Evolutionary conservation across 2,888 invertebrate genomes (phyloP).

Genomic region (Bombyx huttoni): DNA sequence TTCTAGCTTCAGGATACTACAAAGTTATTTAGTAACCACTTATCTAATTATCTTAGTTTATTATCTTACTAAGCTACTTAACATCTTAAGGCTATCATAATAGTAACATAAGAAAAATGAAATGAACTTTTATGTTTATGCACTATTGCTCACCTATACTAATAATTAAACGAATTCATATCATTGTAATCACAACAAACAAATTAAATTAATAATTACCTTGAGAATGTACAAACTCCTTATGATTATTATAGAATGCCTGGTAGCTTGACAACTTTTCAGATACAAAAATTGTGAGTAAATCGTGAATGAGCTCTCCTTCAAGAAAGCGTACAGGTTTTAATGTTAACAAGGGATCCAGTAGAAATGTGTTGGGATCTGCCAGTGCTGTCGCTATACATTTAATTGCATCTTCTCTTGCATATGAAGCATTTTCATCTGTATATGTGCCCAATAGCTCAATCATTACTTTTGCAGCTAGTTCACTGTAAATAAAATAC

Average conservation of each 20-base stretch:
- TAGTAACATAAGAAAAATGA: too few species aligned
- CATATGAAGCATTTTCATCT: constrained; percentile 96
- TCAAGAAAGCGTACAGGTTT: constrained; percentile 96
- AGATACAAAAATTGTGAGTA: constrained; percentile 94
- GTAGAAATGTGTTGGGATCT: constrained; percentile 94
- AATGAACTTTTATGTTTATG: too few species aligned
- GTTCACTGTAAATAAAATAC: constrained; percentile 74
- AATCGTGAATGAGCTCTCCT: constrained; percentile 94
- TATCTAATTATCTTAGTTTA: too few species aligned
- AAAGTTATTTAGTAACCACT: too few species aligned
- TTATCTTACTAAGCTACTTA: too few species aligned
- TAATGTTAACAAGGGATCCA: constrained; percentile 93
- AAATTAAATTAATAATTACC: constrained; percentile 27
- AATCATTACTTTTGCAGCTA: constrained; percentile 97
- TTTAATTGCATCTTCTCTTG: constrained; percentile 95
- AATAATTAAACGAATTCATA: background rate
- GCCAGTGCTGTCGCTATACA: constrained; percentile 96
- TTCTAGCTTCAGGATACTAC: too few species aligned
- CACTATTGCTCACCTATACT: too few species aligned
- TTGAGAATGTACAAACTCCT: constrained; percentile 88
- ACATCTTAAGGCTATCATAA: too few species aligned
- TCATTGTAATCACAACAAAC: too few species aligned
- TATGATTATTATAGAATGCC: constrained; percentile 92
- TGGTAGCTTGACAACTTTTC: constrained; percentile 94
- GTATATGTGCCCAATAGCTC: constrained; percentile 97